Evolutionary conservation across 2,888 invertebrate species (phyloP).

Genomic region (Strigamia transsilvanica): DNA sequence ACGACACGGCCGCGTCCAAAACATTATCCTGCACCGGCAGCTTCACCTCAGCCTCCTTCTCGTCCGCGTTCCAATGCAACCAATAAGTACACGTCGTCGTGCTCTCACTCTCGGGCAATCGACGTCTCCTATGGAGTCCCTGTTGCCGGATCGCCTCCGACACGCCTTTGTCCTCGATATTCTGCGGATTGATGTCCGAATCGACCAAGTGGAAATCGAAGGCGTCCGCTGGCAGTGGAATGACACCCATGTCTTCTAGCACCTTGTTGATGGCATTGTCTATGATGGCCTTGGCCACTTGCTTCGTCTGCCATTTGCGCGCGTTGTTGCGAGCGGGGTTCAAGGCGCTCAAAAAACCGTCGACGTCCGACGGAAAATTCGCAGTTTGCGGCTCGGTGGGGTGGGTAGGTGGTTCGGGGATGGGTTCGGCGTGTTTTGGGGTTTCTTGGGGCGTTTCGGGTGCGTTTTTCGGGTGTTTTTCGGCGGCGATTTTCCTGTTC

Average conservation of each 20-base stretch:
- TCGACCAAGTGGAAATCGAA: slow-evolving; percentile 20
- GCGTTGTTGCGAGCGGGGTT: not conserved
- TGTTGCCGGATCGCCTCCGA: slow-evolving; percentile 56
- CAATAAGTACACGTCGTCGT: slow-evolving; percentile 16
- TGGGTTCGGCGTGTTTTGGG: not conserved
- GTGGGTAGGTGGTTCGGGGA: not conserved
- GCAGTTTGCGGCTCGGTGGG: not conserved
- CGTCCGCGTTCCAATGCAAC: slow-evolving; percentile 36
- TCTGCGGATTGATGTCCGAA: slow-evolving; percentile 52
- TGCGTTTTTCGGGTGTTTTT: not conserved
- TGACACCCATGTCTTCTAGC: slow-evolving; percentile 59
- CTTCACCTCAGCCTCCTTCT: not conserved
- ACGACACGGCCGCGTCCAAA: slow-evolving; percentile 56
- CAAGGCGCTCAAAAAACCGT: not conserved
- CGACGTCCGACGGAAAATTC: not conserved
- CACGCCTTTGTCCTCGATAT: slow-evolving; percentile 57
- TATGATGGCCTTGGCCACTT: slow-evolving; percentile 59
- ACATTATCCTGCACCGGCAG: slow-evolving; percentile 53
- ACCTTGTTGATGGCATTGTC: slow-evolving; percentile 60
- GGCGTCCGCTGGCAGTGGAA: slow-evolving; percentile 56
- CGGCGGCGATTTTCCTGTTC: not conserved
- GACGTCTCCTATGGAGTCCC: slow-evolving; percentile 53
- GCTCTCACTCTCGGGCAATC: not conserved
- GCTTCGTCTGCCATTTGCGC: slow-evolving; percentile 58
- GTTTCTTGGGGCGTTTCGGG: not conserved